These are phyloP conservation scores for Allygus modestus DNA, from an alignment of 2,888 invertebrate species.

Conservation along the genomic window DNA sequence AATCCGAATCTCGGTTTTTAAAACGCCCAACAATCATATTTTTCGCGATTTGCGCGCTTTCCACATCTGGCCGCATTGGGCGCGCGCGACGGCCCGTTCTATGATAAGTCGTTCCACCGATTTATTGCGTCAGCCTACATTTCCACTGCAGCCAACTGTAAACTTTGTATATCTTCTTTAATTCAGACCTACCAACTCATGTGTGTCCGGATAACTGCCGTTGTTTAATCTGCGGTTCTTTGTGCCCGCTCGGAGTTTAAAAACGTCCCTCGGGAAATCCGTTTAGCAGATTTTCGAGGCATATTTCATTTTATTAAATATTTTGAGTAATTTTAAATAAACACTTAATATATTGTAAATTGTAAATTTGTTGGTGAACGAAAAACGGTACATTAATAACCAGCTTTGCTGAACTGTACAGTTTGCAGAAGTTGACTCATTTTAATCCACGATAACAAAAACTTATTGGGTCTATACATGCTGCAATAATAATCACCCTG, in stretches of 20 bases:
- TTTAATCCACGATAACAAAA: too few species aligned
- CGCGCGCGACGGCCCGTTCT: constrained; percentile 30
- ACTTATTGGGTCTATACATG: too few species aligned
- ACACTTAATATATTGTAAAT: too few species aligned
- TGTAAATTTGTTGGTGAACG: too few species aligned
- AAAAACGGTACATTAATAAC: too few species aligned
- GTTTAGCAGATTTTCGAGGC: background rate
- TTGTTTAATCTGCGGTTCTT: constrained; percentile 53
- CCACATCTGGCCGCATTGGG: constrained; percentile 50
- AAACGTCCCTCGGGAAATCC: background rate
- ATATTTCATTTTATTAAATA: too few species aligned
- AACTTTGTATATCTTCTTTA: constrained; percentile 55
- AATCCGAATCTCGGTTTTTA: constrained; percentile 46
- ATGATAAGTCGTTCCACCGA: constrained; percentile 49
- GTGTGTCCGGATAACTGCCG: constrained; percentile 52
- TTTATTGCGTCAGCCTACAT: constrained; percentile 51
- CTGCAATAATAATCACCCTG: too few species aligned
- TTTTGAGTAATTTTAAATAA: too few species aligned
- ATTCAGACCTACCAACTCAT: constrained; percentile 57
- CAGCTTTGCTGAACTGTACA: too few species aligned
- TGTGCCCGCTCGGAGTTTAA: constrained; percentile 9
- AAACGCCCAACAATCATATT: constrained; percentile 57
- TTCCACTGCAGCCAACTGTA: constrained; percentile 52
- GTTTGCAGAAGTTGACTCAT: too few species aligned
- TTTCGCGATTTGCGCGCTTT: constrained; percentile 44